Evolutionary conservation across 1,140 invertebrate species (phyloP), one percentile per base, ranked within the genome.

Genomic region (Atta texana): DNA sequence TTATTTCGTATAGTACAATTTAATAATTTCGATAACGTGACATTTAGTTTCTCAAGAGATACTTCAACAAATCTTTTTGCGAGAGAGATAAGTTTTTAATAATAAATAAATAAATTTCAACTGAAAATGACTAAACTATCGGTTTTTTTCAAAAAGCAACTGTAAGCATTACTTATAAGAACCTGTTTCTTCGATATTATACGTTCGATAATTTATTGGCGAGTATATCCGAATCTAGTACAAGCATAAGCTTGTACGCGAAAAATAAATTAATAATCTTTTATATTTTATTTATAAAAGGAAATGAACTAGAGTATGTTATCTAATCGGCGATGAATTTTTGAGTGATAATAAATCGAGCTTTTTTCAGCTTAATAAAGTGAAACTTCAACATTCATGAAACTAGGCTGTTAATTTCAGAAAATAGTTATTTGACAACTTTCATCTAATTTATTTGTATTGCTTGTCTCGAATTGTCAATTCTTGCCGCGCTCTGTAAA

Each of bases 21-120:
- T 71, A 31, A 74, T 24, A 31, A 55, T n/a, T 55, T 53, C 24
- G 24, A 6, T 55, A 55, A 53, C 24, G 3, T 74, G 8, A 55
- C 12, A 10, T 21, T 44, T 21, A 49, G 7, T 71, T 59, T 76
- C 2, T 18, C 14, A 59, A 76, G 34, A 39, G 18, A 24, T 24
- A 14, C 31, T 12, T 55, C 10, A 39, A 24, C 16, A 71, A 6
- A 51, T 59, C 7, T 12, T 39, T 39, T 39, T 3, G 6, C 7
- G n/a, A 24, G n/a, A 21, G 31, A 21, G 31, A 21, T 12, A 8
- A 39, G 3, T 39, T 12, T 75, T 12, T 69, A 63, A 31, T 31
- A 24, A 34, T 57, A 75, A n/a, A 75, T 59, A 7, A 71, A 59
- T 39, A 75, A 21, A 75, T 75, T 2, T 18, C 16, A 75, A 74